Evolutionary conservation across 2,797 vertebrate genomes (phyloP).

Genomic region (Bufotes viridis): DNA sequence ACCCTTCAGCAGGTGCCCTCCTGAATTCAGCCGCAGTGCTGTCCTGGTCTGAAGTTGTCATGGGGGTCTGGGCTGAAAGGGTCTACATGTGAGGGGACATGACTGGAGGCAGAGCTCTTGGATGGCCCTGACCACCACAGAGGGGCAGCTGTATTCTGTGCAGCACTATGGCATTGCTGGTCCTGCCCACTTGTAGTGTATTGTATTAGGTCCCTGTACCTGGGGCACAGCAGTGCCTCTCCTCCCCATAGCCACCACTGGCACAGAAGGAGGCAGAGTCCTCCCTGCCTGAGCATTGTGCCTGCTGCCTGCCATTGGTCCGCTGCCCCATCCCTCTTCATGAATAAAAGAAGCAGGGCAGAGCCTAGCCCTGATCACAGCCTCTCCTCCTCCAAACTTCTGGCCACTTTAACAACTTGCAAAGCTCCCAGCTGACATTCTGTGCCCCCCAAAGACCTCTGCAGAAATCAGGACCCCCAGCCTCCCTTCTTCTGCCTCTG

Average conservation of each 20-base stretch:
- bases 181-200: no score
- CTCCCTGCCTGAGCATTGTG: constrained; percentile 69
- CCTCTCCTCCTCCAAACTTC: constrained; percentile 84
- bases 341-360: constrained; percentile 85
- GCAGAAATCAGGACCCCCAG: neutral
- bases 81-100: no score
- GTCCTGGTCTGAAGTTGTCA: no score
- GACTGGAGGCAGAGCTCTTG: no score
- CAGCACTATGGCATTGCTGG: no score
- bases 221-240: neutral
- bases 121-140: no score
- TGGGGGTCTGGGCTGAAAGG: no score
- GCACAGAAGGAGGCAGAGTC: constrained; percentile 64
- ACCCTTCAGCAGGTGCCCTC: no score
- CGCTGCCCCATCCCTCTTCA: constrained; percentile 80
- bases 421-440: constrained; percentile 75
- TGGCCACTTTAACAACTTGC: constrained; percentile 82
- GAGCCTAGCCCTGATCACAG: constrained; percentile 83
- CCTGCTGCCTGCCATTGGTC: constrained; percentile 75
- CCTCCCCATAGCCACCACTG: neutral
- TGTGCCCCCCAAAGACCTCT: constrained; percentile 4
- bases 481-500: neutral
- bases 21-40: no score
- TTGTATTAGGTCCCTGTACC: no score
- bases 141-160: no score